Evolutionary conservation across 2,797 vertebrate species (phyloP).

Genomic region (Taenioides sp.): DNA sequence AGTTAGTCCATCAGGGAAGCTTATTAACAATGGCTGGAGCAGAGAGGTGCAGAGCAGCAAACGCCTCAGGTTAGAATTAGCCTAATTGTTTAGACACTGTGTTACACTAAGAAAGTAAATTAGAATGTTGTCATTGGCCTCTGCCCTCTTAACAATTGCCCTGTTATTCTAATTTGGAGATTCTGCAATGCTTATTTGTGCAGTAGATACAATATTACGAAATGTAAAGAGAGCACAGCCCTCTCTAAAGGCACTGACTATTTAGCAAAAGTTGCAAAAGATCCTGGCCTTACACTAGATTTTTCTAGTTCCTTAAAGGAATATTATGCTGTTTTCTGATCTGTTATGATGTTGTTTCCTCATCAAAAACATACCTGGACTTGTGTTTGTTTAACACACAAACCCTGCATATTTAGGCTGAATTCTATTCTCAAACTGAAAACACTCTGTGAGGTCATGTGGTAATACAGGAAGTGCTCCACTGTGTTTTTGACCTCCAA

Average conservation of each 20-base stretch:
- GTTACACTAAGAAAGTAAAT: background rate
- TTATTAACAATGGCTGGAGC: slow-evolving; percentile 67
- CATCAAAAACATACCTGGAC: no score
- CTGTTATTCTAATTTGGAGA: background rate
- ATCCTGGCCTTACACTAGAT: background rate
- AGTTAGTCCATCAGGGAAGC: slow-evolving; percentile 59
- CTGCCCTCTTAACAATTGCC: slow-evolving; percentile 18
- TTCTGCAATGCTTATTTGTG: background rate
- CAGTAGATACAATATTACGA: background rate
- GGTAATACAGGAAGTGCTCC: no score
- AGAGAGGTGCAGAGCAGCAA: slow-evolving; percentile 50
- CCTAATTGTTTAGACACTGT: slow-evolving; percentile 48
- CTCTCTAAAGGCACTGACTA: background rate
- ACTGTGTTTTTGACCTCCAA: no score
- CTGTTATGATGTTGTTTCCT: no score
- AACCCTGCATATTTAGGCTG: no score
- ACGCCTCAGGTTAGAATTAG: slow-evolving; percentile 47
- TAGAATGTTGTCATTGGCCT: slow-evolving; percentile 48
- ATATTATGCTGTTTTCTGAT: no score
- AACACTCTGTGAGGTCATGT: no score
- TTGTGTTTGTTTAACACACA: no score
- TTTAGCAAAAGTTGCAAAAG: background rate
- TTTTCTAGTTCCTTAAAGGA: no score
- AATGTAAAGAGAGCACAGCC: background rate
- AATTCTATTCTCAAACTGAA: no score